Evolutionary conservation across 2,888 invertebrate species (phyloP).

Genomic region (Pheosia gnoma): DNA sequence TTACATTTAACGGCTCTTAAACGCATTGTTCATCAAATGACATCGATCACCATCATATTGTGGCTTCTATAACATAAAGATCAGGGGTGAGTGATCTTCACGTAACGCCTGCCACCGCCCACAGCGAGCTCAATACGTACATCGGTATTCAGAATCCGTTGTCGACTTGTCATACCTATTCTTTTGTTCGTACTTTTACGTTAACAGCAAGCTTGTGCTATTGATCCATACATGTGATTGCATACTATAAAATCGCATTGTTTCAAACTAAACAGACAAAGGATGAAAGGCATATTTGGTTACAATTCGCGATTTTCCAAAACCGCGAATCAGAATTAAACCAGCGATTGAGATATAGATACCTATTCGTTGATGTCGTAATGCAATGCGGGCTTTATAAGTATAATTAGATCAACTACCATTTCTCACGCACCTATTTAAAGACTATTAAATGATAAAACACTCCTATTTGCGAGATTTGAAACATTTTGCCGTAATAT

Average conservation of each 20-base stretch:
- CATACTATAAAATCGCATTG: neutral
- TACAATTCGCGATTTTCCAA: neutral
- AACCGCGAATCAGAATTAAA: neutral
- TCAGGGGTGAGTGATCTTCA: constrained; percentile 17
- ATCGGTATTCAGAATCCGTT: constrained; percentile 27
- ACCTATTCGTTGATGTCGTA: too few relatives aligned
- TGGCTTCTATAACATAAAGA: constrained; percentile 2
- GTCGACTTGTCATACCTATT: constrained; percentile 6
- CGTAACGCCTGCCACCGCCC: constrained; percentile 12
- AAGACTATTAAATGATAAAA: too few relatives aligned
- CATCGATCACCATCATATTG: constrained; percentile 4
- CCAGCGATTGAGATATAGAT: too few relatives aligned
- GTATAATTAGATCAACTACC: too few relatives aligned
- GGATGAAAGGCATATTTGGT: neutral
- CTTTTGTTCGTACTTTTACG: constrained; percentile 11
- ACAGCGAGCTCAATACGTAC: constrained; percentile 21
- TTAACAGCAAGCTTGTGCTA: too few relatives aligned
- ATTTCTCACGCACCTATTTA: too few relatives aligned
- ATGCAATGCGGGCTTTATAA: too few relatives aligned
- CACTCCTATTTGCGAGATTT: too few relatives aligned
- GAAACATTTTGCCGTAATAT: too few relatives aligned
- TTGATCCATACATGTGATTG: neutral
- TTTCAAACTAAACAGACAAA: neutral
- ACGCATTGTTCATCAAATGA: constrained; percentile 3
- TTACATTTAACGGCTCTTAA: neutral